Evolutionary conservation across 2,113 vertebrate species (phyloP).

Genomic region (Sceloporus undulatus): DNA sequence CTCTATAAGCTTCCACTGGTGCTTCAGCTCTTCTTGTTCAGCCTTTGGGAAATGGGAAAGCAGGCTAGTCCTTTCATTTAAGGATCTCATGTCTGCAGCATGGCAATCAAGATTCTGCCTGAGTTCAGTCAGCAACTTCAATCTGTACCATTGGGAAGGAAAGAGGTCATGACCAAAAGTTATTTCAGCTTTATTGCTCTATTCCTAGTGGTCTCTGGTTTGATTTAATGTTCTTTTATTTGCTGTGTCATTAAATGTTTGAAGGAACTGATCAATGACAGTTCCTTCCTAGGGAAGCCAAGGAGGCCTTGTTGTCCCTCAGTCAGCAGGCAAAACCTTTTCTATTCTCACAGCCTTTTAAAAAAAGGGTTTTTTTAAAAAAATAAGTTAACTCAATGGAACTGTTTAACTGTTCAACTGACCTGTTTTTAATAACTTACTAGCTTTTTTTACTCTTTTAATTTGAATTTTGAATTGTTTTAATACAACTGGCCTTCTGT

Average conservation of each 20-base stretch:
- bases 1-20: conserved; percentile 75
- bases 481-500: too few species aligned
- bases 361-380: too few species aligned
- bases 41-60: conserved; percentile 65
- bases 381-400: too few species aligned
- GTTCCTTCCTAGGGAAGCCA: too few species aligned
- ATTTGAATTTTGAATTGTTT: too few species aligned
- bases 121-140: conserved; percentile 84
- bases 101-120: conserved; percentile 82
- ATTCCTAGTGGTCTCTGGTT: neutral
- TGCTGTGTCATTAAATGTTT: neutral
- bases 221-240: neutral
- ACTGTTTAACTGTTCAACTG: too few species aligned
- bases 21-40: conserved; percentile 70
- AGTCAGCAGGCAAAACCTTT: too few species aligned
- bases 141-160: conserved; percentile 76
- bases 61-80: conserved; percentile 76
- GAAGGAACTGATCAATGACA: too few species aligned
- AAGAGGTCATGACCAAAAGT: conserved; percentile 45
- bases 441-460: too few species aligned
- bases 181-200: neutral
- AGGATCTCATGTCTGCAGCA: conserved; percentile 78
- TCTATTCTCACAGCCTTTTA: too few species aligned
- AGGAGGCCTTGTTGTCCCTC: too few species aligned
- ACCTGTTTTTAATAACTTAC: too few species aligned